Evolutionary conservation across 2,888 invertebrate genomes (phyloP).

Genomic region (Gymnosoma rotundatum): DNA sequence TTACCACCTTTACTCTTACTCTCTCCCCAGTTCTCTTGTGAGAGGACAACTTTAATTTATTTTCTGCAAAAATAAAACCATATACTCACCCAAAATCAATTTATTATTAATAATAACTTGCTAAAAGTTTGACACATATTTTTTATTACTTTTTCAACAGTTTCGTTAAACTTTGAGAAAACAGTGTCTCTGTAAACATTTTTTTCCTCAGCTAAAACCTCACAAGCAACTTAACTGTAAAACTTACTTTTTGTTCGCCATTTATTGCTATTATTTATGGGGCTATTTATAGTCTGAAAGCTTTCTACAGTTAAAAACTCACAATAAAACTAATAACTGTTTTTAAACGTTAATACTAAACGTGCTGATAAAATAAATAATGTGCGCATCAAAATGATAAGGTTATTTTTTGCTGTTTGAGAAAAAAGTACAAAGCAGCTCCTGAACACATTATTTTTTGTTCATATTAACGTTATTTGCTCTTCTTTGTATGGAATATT

Average conservation of each 20-base stretch:
- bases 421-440: no score
- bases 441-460: no score
- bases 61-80: neutral
- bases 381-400: neutral
- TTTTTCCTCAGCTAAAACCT: constrained; percentile 25
- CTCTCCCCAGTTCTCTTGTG: no score
- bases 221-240: constrained; percentile 27
- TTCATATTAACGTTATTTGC: no score
- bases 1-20: no score
- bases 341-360: constrained; percentile 19
- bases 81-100: neutral
- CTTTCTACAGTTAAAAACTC: constrained; percentile 28
- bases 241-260: constrained; percentile 35
- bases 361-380: constrained; percentile 24
- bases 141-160: constrained; percentile 17
- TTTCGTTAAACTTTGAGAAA: constrained; percentile 21
- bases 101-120: neutral
- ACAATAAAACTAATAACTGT: constrained; percentile 36
- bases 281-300: constrained; percentile 39
- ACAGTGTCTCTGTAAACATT: constrained; percentile 17
- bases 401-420: neutral
- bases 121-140: constrained; percentile 15
- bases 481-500: no score
- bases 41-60: neutral
- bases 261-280: constrained; percentile 44